Evolutionary conservation across 2,797 vertebrate genomes (phyloP), one percentile per base, ranked within the genome.

Genomic region (Mycteria americana): DNA sequence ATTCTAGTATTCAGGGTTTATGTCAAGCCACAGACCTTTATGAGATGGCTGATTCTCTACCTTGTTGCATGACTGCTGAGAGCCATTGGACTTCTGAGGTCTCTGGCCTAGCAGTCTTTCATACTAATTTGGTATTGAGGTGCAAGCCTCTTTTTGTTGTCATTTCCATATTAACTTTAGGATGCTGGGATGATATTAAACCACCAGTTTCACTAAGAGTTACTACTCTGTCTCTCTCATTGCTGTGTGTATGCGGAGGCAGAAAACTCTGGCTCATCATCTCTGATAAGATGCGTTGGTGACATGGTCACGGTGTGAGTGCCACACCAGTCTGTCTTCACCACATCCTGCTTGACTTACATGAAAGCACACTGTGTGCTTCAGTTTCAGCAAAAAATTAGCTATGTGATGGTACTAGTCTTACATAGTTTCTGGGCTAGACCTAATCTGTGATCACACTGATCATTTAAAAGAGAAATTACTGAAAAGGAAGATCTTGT

Each of bases 71-170:
- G 51, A 19, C 43, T 51, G 23, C 41, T 5, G 6, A 48, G 41
- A 85, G 23, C n/a, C 4, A 1, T 2, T 27, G 35, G n/a, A 35
- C 8, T 85, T 46, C 43, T 19, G 25, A 63, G 27, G 9, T 68
- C 54, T 82, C 46, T 74, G 35, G 3, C 30, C 46, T 27, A 13
- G 10, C 18, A 48, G 7, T 74, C 28, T n/a, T 65, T 54, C 3
- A 1, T 10, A 10, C 8, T 63, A 30, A 31, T 54, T 50, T 48
- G 18, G 5, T 41, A 25, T 18, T 0, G 0, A 72, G 45, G 13
- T 63, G 30, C 9, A 18, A 70, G 16, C 21, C 5, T 54, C 27
- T 88, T 57, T 45, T 39, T 77, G 41, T 54, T 57, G 64, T 45
- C 11, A 27, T 79, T 93, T 84, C 89, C 18, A 2, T 25, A 27